Percentiles rank a stretch among this genome's conserved stretches.
Conservation (phyloP, 2,888 invertebrate species). For the Andrena chrysosceles region DNA sequence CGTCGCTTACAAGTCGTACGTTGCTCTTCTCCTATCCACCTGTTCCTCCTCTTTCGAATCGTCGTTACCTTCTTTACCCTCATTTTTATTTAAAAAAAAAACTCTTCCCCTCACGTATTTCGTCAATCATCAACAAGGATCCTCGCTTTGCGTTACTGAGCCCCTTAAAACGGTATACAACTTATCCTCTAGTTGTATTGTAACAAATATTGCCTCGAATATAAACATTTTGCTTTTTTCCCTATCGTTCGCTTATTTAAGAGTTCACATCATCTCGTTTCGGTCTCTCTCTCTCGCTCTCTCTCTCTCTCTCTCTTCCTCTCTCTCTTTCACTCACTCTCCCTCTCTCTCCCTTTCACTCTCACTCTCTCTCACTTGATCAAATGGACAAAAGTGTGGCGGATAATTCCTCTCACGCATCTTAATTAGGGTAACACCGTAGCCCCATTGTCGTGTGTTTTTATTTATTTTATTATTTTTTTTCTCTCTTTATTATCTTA, state of each 20-base stretch:
- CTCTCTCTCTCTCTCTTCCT: slow-evolving; percentile 17
- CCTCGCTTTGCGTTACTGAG: slow-evolving; percentile 59
- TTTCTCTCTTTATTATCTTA: slow-evolving; percentile 68
- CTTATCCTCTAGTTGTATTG: slow-evolving; percentile 81
- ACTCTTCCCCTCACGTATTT: neutral
- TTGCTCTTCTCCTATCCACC: slow-evolving; percentile 33
- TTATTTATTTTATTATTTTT: slow-evolving; percentile 3
- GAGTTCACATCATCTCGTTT: slow-evolving; percentile 63
- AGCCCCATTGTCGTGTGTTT: neutral
- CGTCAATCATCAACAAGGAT: slow-evolving; percentile 62
- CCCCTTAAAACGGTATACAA: slow-evolving; percentile 73
- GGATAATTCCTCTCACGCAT: slow-evolving; percentile 68
- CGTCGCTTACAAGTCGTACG: slow-evolving; percentile 41
- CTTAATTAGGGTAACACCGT: slow-evolving; percentile 52
- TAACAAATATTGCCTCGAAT: slow-evolving; percentile 85
- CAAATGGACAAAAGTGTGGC: slow-evolving; percentile 76
- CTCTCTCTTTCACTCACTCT: slow-evolving; percentile 20
- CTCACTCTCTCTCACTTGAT: slow-evolving; percentile 46
- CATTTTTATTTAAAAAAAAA: neutral
- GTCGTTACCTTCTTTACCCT: slow-evolving; percentile 13
- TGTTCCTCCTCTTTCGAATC: neutral
- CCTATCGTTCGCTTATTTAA: slow-evolving; percentile 63
- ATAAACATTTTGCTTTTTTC: slow-evolving; percentile 78
- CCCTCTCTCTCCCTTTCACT: slow-evolving; percentile 15
- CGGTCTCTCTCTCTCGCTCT: slow-evolving; percentile 51